A percentile compares a stretch with the other conserved stretches of the same genome.
Conservation (phyloP, 2,888 invertebrate genomes). For the Lasiommata megera region DNA sequence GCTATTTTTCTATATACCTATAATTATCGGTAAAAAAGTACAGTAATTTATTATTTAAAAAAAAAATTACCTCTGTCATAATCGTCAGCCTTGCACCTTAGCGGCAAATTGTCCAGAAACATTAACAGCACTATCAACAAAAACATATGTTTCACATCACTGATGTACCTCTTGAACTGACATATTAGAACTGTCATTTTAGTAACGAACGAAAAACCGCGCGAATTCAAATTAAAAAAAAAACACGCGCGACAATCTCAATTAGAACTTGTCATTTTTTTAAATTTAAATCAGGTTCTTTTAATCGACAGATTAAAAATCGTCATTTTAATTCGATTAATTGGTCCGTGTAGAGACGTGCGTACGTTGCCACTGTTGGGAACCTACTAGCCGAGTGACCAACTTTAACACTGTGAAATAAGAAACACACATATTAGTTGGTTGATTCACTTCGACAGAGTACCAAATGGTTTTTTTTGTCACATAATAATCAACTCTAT, state of each 20-base stretch:
- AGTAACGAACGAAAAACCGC: conserved; percentile 58
- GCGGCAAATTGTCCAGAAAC: conserved; percentile 60
- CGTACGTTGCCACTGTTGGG: conserved; percentile 47
- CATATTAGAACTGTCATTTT: conserved; percentile 73
- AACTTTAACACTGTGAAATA: conserved; percentile 77
- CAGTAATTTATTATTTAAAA: too few relatives aligned
- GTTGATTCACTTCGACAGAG: conserved; percentile 45
- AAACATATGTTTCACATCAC: conserved; percentile 68
- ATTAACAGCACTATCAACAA: conserved; percentile 60
- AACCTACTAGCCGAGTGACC: conserved; percentile 80
- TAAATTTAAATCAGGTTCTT: conserved; percentile 34
- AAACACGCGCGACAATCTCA: conserved; percentile 6
- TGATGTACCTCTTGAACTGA: conserved; percentile 53
- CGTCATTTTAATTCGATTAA: conserved; percentile 54
- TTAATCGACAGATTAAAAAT: conserved; percentile 38
- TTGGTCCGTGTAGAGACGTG: conserved; percentile 46
- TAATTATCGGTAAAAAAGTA: too few relatives aligned
- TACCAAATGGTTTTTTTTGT: conserved; percentile 43
- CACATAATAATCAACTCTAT: conserved; percentile 22
- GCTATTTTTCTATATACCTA: too few relatives aligned
- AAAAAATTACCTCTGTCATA: conserved; percentile 55
- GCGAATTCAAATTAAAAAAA: conserved; percentile 35
- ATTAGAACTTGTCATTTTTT: conserved; percentile 45
- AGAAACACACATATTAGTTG: conserved; percentile 77
- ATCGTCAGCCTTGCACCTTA: conserved; percentile 52